Evolutionary conservation across 1,140 invertebrate species (phyloP).

Genomic region (Sycophaga agraensis): DNA sequence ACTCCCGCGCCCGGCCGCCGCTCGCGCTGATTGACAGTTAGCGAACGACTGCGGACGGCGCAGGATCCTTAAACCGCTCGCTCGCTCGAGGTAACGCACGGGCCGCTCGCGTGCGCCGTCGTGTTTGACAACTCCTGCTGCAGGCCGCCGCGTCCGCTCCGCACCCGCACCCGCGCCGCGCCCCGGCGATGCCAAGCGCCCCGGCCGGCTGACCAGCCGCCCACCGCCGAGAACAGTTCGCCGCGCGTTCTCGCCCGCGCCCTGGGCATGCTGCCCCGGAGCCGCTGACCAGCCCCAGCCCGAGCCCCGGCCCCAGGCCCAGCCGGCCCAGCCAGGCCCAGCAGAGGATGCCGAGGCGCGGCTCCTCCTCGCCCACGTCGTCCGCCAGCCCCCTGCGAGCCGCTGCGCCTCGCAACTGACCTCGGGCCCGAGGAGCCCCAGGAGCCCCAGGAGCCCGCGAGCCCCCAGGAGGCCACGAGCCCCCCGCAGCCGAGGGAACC

Average conservation of each 20-base stretch:
- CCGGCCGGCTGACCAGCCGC: not conserved
- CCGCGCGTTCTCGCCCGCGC: slow-evolving; percentile 32
- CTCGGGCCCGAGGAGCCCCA: no score
- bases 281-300: no score
- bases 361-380: slow-evolving; percentile 23
- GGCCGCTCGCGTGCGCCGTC: slow-evolving; percentile 12
- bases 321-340: not conserved
- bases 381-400: slow-evolving; percentile 17
- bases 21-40: slow-evolving; percentile 67
- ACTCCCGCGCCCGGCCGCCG: slow-evolving; percentile 51
- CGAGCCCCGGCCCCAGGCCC: not conserved
- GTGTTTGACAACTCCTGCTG: not conserved
- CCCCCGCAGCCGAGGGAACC: no score
- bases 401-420: slow-evolving; percentile 20
- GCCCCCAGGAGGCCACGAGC: no score
- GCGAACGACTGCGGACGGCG: slow-evolving; percentile 67
- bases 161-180: not conserved
- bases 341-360: not conserved
- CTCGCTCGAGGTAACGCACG: slow-evolving; percentile 23
- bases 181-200: not conserved
- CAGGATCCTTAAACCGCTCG: slow-evolving; percentile 54
- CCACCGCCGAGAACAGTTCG: slow-evolving; percentile 22
- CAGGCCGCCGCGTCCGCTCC: not conserved
- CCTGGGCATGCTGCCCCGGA: no score
- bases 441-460: no score